Percentiles rank a stretch among this genome's conserved stretches.
These are phyloP conservation scores for Saccopteryx leptura DNA, from an alignment of 2,113 vertebrate species.

Conservation along the genomic window DNA sequence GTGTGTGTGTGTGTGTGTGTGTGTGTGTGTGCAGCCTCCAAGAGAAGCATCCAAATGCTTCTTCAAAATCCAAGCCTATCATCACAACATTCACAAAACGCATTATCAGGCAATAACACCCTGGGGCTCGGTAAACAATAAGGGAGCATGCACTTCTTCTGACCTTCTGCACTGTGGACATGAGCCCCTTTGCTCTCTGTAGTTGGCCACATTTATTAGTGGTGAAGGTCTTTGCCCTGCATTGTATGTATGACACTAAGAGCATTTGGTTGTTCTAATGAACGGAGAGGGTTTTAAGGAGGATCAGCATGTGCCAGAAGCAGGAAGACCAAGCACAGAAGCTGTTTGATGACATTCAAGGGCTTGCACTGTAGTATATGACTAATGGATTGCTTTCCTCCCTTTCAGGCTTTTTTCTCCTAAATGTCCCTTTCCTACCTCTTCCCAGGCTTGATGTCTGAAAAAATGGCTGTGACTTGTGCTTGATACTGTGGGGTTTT, in stretches of 20 bases:
- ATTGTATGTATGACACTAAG: conserved; percentile 79
- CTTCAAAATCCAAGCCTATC: conserved; percentile 76
- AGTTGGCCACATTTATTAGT: conserved; percentile 87
- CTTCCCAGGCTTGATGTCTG: background rate
- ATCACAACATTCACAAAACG: background rate
- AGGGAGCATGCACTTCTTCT: conserved; percentile 67
- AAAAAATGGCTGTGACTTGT: background rate
- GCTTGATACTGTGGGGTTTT: background rate
- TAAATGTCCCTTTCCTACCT: conserved; percentile 34
- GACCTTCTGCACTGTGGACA: background rate
- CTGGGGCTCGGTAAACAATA: conserved; percentile 73
- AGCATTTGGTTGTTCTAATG: conserved; percentile 70
- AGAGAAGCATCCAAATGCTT: conserved; percentile 73
- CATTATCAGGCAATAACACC: conserved; percentile 34
- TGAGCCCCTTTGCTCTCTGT: conserved; percentile 80
- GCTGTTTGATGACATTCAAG: background rate
- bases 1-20: background rate
- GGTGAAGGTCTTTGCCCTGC: conserved; percentile 72
- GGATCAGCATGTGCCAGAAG: conserved; percentile 32
- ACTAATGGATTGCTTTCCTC: background rate
- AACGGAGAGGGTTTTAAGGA: background rate
- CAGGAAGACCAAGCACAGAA: conserved; percentile 22
- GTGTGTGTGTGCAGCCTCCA: conserved; percentile 16
- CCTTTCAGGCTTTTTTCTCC: background rate
- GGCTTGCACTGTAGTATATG: background rate